Evolutionary conservation across 2,113 vertebrate genomes (phyloP).

Genomic region (Podocnemis expansa): DNA sequence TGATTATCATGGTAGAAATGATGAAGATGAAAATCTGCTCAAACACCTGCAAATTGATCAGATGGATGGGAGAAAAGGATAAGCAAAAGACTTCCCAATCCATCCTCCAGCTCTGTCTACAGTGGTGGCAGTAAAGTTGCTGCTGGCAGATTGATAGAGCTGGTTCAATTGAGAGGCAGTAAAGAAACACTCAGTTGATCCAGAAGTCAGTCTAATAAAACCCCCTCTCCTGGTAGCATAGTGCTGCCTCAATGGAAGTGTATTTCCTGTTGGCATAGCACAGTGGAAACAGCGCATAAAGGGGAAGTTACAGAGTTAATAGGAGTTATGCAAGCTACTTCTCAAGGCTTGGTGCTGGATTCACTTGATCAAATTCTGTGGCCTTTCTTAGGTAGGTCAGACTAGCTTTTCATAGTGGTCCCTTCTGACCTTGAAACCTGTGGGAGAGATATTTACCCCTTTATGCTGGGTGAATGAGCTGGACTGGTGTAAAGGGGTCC

Average conservation of each 20-base stretch:
- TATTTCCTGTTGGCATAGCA: too few species aligned
- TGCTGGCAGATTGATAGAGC: too few species aligned
- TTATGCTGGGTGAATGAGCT: accelerated
- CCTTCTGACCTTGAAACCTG: neutral
- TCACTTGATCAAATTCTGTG: neutral
- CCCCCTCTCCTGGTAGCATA: too few species aligned
- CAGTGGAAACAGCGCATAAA: too few species aligned
- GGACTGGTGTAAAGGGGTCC: accelerated
- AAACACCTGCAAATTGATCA: neutral
- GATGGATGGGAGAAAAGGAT: neutral
- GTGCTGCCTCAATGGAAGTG: too few species aligned
- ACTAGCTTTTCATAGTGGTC: neutral
- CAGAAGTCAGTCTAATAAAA: too few species aligned
- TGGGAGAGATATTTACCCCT: neutral
- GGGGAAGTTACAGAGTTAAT: too few species aligned
- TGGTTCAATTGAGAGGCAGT: too few species aligned
- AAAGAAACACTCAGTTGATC: too few species aligned
- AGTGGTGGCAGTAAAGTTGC: too few species aligned
- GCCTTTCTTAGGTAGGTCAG: neutral
- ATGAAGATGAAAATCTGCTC: neutral
- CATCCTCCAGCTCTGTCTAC: too few species aligned
- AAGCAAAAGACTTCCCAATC: neutral
- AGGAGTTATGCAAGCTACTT: too few species aligned
- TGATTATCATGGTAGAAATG: neutral
- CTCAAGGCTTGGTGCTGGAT: neutral